Percentiles rank a stretch among this genome's conserved stretches.
Evolutionary conservation across 1,140 invertebrate species (phyloP).

Genomic region (Diploscapter pachys): DNA sequence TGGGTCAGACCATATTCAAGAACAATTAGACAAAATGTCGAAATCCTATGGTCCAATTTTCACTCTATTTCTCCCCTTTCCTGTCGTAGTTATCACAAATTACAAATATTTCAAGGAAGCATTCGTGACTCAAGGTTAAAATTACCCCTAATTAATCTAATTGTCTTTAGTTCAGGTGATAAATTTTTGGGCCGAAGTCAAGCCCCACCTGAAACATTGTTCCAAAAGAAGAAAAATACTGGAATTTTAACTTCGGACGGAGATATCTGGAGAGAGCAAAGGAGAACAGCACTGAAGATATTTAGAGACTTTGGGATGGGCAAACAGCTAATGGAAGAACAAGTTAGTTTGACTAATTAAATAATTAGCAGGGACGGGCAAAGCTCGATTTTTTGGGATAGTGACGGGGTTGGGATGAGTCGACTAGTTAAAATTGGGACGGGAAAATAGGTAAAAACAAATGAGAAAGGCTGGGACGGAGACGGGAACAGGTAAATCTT

Average conservation of each 20-base stretch:
- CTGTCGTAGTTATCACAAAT: neutral
- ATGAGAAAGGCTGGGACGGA: too few relatives aligned
- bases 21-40: neutral
- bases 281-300: constrained; percentile 11
- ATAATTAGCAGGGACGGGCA: too few relatives aligned
- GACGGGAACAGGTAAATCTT: too few relatives aligned
- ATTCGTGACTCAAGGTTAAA: neutral
- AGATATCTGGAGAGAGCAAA: neutral
- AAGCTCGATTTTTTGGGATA: too few relatives aligned
- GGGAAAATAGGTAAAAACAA: too few relatives aligned
- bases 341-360: neutral
- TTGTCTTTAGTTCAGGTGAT: neutral
- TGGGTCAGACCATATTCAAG: neutral
- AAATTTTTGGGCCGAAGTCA: neutral
- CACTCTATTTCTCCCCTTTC: constrained; percentile 1
- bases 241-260: neutral
- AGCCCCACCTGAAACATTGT: neutral
- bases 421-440: too few relatives aligned
- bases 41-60: constrained; percentile 6
- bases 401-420: too few relatives aligned
- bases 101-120: constrained; percentile 3
- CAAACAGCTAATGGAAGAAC: constrained; percentile 2
- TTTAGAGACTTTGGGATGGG: neutral
- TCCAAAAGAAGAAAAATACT: neutral
- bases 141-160: neutral